phyloP scores from a whole-genome alignment of 2,113 vertebrate species.

The Zeus faber region DNA sequence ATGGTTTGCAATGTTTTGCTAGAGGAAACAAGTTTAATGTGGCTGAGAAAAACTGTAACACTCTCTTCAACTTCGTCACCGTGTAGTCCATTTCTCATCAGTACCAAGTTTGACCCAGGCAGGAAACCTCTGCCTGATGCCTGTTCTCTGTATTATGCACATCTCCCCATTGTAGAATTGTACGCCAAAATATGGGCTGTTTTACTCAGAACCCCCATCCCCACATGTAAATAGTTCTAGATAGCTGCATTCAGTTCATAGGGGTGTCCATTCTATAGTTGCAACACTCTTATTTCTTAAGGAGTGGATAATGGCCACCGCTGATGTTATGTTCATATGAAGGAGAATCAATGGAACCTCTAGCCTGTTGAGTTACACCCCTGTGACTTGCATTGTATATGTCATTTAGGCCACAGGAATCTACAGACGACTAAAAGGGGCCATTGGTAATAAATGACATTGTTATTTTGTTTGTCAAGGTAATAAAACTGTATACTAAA shows the following conservation, averaged over 20 bases:
- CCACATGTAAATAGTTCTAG: conserved; percentile 50
- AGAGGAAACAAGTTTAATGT: too few species aligned
- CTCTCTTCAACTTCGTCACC: too few species aligned
- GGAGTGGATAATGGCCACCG: neutral
- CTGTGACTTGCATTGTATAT: conserved; percentile 50
- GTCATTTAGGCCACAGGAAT: conserved; percentile 47
- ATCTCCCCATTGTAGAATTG: conserved; percentile 36
- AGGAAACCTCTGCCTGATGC: conserved; percentile 28
- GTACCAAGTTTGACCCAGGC: conserved; percentile 20
- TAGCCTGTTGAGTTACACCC: too few species aligned
- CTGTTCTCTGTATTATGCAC: conserved; percentile 41
- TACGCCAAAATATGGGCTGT: conserved; percentile 37
- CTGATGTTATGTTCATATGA: conserved; percentile 24
- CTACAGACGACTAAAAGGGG: conserved; percentile 40
- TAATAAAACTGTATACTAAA: conserved; percentile 67
- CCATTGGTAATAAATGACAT: conserved; percentile 47
- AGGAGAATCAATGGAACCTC: conserved; percentile 25
- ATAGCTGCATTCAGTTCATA: conserved; percentile 43
- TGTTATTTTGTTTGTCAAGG: conserved; percentile 66
- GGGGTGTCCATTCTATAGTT: conserved; percentile 47
- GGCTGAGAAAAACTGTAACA: too few species aligned
- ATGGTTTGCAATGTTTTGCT: too few species aligned
- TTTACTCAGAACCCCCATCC: conserved; percentile 28
- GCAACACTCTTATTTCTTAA: conserved; percentile 3
- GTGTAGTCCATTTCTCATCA: conserved; percentile 23